Evolutionary conservation across 2,888 invertebrate species (phyloP).

Genomic region (Acrobasis repandana): DNA sequence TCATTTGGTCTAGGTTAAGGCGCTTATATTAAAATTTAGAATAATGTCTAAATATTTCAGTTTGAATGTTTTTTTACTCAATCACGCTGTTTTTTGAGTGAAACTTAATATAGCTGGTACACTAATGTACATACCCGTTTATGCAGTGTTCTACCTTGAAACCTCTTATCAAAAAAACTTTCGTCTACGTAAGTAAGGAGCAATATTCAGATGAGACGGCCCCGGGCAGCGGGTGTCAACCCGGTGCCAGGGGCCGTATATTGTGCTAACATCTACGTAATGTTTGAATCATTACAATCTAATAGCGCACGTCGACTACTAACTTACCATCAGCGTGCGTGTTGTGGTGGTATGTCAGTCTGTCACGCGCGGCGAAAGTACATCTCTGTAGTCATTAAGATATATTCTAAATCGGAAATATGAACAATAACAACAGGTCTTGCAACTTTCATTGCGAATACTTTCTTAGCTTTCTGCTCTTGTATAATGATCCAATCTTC

Average conservation of each 20-base stretch:
- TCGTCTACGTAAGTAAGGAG: too few species aligned
- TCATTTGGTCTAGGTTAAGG: too few species aligned
- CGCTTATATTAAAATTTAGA: too few species aligned
- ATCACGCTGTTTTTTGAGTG: too few species aligned
- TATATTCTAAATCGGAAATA: slow-evolving; percentile 9
- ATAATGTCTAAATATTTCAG: too few species aligned
- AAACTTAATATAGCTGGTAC: too few species aligned
- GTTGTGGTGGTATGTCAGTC: slow-evolving; percentile 11
- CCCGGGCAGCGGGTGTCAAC: too few species aligned
- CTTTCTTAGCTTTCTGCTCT: slow-evolving; percentile 5
- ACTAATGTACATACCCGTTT: too few species aligned
- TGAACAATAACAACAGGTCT: slow-evolving; percentile 3
- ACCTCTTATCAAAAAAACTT: too few species aligned
- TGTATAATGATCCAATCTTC: background rate
- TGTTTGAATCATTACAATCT: slow-evolving; percentile 10
- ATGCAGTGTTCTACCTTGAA: too few species aligned
- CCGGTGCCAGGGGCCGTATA: background rate
- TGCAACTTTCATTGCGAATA: slow-evolving; percentile 6
- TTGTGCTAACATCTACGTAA: slow-evolving; percentile 11
- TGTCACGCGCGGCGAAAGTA: slow-evolving; percentile 16
- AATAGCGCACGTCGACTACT: background rate
- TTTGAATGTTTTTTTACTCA: too few species aligned
- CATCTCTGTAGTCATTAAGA: slow-evolving; percentile 2
- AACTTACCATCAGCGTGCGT: background rate
- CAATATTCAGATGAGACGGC: too few species aligned